Evolutionary conservation across 2,113 vertebrate species (phyloP), one percentile per base, ranked within the genome.

Genomic region (Corydoras maculifer): DNA sequence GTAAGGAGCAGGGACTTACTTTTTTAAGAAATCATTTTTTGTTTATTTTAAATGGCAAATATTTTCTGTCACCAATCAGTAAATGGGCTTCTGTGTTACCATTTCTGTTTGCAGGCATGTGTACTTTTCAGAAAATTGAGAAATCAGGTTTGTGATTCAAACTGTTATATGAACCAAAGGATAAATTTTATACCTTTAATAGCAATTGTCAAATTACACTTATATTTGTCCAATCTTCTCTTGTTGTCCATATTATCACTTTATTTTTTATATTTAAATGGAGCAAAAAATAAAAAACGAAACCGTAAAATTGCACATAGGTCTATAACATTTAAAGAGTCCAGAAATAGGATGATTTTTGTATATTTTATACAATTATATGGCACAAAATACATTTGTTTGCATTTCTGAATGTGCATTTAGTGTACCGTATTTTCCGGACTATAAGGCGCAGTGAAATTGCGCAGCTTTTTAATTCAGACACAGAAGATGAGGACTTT

Each of bases 101-200:
- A 48, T 62, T 12, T 61, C 61, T 43, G 62, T 62, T 59, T 35
- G 30, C 14, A 9, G 3, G 55, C 43, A 31, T 12, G 6, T 58
- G 15, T 50, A 30, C 50, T 35, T 25, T 62, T 67, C 57, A 51
- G 29, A 8, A 8, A n/a, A 57, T 29, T 48, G 15, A 9, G 14
- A 64, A 11, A 43, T 67, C 8, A 62, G 62, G 57, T 71, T 30
- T 18, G 58, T 31, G 35, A 61, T 7, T 67, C 62, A 62, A 70
- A 58, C 10, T 10, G 43, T 58, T 68, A 6, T 10, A 3, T 48
- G 12, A 78, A 53, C 12, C 14, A 43, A 70, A 66, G 10, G 3
- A 54, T 70, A 3, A 31, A 70, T 57, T 60, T 67, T 66, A 43
- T 64, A 69, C 48, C 65, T 29, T 55, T 48, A 76, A 58, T n/a